Percentiles rank a stretch among this genome's conserved stretches.
Conservation (phyloP, 35 echinoderm and acorn worm genomes). For the Acanthaster planci region DNA sequence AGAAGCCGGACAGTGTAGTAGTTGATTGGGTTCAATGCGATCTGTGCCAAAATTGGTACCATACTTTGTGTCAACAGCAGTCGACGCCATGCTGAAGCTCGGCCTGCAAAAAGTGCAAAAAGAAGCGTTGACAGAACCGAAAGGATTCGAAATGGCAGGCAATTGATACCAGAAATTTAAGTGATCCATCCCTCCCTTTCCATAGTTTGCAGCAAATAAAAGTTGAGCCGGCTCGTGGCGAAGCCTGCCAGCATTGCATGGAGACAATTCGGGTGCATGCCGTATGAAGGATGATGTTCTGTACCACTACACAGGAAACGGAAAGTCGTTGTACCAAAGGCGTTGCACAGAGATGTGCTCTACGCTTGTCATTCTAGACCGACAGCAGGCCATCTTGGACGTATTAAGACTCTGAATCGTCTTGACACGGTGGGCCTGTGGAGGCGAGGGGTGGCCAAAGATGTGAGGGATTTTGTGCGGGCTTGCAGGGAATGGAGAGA, state of each 20-base stretch:
- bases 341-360: conserved; percentile 7
- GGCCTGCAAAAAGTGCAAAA: conserved; percentile 16
- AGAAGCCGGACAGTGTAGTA: neutral
- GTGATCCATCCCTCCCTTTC: neutral
- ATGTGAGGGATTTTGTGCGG: conserved; percentile 36
- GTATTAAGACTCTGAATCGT: conserved; percentile 40
- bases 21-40: conserved; percentile 44
- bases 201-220: neutral
- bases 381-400: conserved; percentile 59
- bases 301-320: conserved; percentile 14
- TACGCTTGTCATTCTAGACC: conserved; percentile 37
- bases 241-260: neutral
- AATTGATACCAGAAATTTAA: neutral
- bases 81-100: neutral
- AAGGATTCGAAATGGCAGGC: neutral
- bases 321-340: neutral
- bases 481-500: conserved; percentile 18
- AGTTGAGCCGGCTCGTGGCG: neutral
- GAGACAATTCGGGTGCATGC: neutral
- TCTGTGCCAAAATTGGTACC: conserved; percentile 26
- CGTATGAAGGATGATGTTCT: conserved; percentile 9
- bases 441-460: conserved; percentile 39
- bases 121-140: neutral
- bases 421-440: conserved; percentile 33
- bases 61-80: conserved; percentile 33